Evolutionary conservation across 2,888 invertebrate species (phyloP), one percentile per base, ranked within the genome.

Genomic region (Lumbricus terrestris): DNA sequence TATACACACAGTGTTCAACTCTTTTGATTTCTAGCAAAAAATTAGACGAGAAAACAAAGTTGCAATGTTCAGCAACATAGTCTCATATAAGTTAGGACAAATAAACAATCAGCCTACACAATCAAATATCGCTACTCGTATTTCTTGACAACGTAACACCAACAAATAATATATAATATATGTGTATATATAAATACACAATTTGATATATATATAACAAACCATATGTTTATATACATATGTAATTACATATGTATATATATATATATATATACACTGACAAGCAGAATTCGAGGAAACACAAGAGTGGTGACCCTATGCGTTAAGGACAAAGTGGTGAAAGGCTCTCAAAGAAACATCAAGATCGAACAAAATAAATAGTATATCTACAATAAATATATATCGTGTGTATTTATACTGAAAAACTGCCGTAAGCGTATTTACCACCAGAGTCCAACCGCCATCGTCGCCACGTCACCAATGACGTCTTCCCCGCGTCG

Each of bases 321-420:
- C 69, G n/a, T 35, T 85, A 85, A 85, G 85, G 85, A 85, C 85
- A 85, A 85, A 85, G 35, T 85, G 85, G 85, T 85, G 85, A 85
- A 85, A 85, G 85, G 85, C 85, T 85, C 29, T 37, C 85, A 85
- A 85, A 85, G 85, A 85, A 85, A 85, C 85, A 35, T 37, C 85
- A 85, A 85, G 85, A 85, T 85, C 85, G 37, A 85, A 37, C 85
- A 85, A 85, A 85, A 85, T 85, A 85, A 85, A 85, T 85, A 85
- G 85, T 85, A 85, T 85, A 85, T 85, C 85, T 85, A 85, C 85
- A 85, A 85, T 85, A 85, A 85, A 85, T 85, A 85, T 85, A 85
- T 85, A 85, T 85, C 34, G 35, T 40, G 15, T 37, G 85, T 85
- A 85, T 85, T 85, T 85, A n/a, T n/a, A 85, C 85, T 85, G 85